These are phyloP conservation scores for Enteromius mattozi DNA, from an alignment of 2,797 vertebrate genomes.

Conservation along the genomic window DNA sequence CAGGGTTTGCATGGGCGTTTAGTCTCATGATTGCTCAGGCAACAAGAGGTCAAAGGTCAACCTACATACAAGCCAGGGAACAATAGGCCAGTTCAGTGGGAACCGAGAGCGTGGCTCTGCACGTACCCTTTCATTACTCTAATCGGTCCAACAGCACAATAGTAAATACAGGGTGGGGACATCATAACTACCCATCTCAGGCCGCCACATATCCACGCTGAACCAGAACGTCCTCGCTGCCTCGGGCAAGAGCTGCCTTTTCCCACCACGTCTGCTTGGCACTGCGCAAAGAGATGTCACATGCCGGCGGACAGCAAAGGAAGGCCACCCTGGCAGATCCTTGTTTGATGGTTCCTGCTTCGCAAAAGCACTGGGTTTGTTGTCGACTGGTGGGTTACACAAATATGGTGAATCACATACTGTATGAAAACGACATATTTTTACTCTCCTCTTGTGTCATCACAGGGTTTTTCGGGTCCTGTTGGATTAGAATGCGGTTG, in stretches of 20 bases:
- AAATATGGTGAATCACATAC: slow-evolving; percentile 56
- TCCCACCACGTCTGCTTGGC: slow-evolving; percentile 63
- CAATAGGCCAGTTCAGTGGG: slow-evolving; percentile 74
- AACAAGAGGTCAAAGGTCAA: slow-evolving; percentile 69
- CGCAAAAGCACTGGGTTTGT: slow-evolving; percentile 47
- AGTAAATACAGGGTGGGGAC: slow-evolving; percentile 76
- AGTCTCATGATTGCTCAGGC: slow-evolving; percentile 72
- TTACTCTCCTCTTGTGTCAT: slow-evolving; percentile 39
- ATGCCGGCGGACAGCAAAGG: slow-evolving; percentile 62
- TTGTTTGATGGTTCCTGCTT: slow-evolving; percentile 42
- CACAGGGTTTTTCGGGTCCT: slow-evolving; percentile 24
- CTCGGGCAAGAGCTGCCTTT: slow-evolving; percentile 68
- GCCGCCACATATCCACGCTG: slow-evolving; percentile 70
- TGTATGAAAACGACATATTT: slow-evolving; percentile 55
- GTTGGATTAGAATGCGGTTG: slow-evolving; percentile 57
- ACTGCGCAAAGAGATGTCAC: slow-evolving; percentile 59
- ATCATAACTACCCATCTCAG: slow-evolving; percentile 71
- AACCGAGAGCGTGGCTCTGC: slow-evolving; percentile 71
- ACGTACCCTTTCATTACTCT: slow-evolving; percentile 76
- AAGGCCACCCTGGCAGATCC: slow-evolving; percentile 56
- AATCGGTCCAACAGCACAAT: slow-evolving; percentile 71
- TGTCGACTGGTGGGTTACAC: slow-evolving; percentile 56
- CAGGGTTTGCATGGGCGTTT: slow-evolving; percentile 64
- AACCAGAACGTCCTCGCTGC: slow-evolving; percentile 70
- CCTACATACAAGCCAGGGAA: slow-evolving; percentile 71